A percentile compares a stretch with the other conserved stretches of the same genome.
phyloP scores from a whole-genome alignment of 2,797 vertebrate genomes.

The Pangasius djambal region DNA sequence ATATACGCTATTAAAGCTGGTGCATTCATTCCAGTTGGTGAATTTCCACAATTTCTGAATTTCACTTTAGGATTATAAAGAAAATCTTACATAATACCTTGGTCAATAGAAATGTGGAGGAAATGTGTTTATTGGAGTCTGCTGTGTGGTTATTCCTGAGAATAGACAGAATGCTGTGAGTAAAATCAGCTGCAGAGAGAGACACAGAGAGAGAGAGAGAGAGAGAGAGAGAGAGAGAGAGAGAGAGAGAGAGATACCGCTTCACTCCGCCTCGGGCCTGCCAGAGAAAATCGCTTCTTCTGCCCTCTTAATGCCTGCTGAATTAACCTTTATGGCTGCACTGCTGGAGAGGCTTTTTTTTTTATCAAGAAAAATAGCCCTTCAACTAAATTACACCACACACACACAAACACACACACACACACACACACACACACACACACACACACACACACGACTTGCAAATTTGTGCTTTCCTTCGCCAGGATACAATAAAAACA shows the following conservation, averaged over 20 bases:
- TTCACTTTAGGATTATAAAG: not conserved
- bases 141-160: not conserved
- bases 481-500: not conserved
- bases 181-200: not conserved
- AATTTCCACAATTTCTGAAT: not conserved
- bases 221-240: not conserved
- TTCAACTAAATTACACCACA: not conserved
- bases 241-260: not conserved
- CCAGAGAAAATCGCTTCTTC: slow-evolving; percentile 4
- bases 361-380: slow-evolving; percentile 11
- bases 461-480: not conserved
- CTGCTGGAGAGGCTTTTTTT: not conserved
- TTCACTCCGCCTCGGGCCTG: not conserved
- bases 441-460: not conserved
- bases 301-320: slow-evolving; percentile 31
- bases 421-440: too few species aligned
- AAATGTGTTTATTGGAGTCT: not conserved
- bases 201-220: not conserved
- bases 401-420: too few species aligned
- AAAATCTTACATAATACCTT: not conserved
- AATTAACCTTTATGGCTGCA: slow-evolving; percentile 34
- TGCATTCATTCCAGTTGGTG: not conserved
- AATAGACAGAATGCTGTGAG: too few species aligned
- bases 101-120: not conserved
- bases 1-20: not conserved